Conservation (phyloP, 1,140 invertebrate genomes). For the Lineus longissimus region DNA sequence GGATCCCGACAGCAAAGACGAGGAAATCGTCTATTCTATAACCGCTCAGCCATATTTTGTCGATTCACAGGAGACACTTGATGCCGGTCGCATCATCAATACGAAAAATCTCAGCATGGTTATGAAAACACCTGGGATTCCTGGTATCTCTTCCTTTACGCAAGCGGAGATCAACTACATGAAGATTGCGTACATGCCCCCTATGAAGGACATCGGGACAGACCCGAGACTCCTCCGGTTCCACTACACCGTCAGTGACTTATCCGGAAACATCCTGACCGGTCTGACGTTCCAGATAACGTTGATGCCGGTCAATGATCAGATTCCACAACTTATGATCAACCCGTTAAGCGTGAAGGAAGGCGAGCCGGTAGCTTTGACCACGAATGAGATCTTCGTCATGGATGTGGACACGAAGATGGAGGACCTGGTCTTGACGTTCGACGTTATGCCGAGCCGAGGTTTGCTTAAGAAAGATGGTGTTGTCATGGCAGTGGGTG, state of each 20-base stretch:
- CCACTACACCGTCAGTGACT: slow-evolving; percentile 51
- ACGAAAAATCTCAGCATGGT: slow-evolving; percentile 43
- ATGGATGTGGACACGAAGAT: slow-evolving; percentile 48
- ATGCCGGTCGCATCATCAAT: slow-evolving; percentile 50
- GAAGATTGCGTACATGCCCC: slow-evolving; percentile 54
- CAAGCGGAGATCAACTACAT: slow-evolving; percentile 53
- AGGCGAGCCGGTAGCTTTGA: slow-evolving; percentile 45
- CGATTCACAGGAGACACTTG: slow-evolving; percentile 34
- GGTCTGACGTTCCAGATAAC: slow-evolving; percentile 53
- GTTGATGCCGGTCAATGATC: slow-evolving; percentile 49
- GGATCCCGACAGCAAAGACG: slow-evolving; percentile 47
- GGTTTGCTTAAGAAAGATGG: slow-evolving; percentile 49
- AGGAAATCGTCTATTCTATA: slow-evolving; percentile 45
- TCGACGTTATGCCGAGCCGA: slow-evolving; percentile 44
- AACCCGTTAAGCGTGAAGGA: slow-evolving; percentile 49
- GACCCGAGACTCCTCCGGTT: slow-evolving; percentile 48
- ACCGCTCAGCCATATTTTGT: slow-evolving; percentile 50
- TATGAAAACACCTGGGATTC: slow-evolving; percentile 31
- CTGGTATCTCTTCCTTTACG: slow-evolving; percentile 40
- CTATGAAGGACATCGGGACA: slow-evolving; percentile 51
- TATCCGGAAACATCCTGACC: slow-evolving; percentile 46
- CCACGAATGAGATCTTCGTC: slow-evolving; percentile 45
- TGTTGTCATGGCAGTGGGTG: slow-evolving; percentile 32
- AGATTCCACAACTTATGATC: slow-evolving; percentile 45
- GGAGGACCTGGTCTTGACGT: slow-evolving; percentile 43